Percentiles rank a stretch among this genome's conserved stretches.
Evolutionary conservation across 2,888 invertebrate species (phyloP).

Genomic region (Drosophila antonietae): DNA sequence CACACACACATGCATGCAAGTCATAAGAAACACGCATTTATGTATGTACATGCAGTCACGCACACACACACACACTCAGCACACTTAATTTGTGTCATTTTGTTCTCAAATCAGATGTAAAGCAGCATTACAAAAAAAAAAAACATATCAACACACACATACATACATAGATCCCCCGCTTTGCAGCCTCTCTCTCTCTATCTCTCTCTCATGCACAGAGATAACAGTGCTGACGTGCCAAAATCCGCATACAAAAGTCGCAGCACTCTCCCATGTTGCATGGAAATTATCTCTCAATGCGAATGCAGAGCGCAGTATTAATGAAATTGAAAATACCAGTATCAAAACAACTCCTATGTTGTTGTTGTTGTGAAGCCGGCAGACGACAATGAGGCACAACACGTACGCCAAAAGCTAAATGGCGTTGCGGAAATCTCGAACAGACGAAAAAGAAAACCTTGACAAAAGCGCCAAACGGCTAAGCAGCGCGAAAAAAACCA

Average conservation of each 20-base stretch:
- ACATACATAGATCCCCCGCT: not conserved
- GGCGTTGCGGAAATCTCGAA: constrained; percentile 74
- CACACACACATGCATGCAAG: not conserved
- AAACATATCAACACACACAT: not conserved
- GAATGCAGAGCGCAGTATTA: constrained; percentile 21
- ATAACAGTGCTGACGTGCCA: constrained; percentile 60
- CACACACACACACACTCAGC: constrained; percentile 12
- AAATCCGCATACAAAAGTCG: constrained; percentile 62
- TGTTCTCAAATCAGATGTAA: constrained; percentile 28
- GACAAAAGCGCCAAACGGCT: constrained; percentile 37
- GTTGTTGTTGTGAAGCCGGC: constrained; percentile 21
- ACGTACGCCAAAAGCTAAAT: constrained; percentile 73
- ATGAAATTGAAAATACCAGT: constrained; percentile 34
- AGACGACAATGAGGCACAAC: constrained; percentile 56
- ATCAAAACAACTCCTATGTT: constrained; percentile 15
- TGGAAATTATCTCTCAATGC: constrained; percentile 8
- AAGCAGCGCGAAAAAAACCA: constrained; percentile 24
- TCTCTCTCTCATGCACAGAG: not conserved
- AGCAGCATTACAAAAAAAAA: constrained; percentile 16
- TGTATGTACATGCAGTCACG: constrained; percentile 3
- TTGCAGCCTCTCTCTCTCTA: not conserved
- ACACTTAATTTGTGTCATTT: constrained; percentile 37
- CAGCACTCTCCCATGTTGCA: constrained; percentile 28
- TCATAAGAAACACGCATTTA: not conserved
- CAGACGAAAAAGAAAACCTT: constrained; percentile 55